phyloP scores from a whole-genome alignment of 2,113 vertebrate species.

The Panthera uncia region DNA sequence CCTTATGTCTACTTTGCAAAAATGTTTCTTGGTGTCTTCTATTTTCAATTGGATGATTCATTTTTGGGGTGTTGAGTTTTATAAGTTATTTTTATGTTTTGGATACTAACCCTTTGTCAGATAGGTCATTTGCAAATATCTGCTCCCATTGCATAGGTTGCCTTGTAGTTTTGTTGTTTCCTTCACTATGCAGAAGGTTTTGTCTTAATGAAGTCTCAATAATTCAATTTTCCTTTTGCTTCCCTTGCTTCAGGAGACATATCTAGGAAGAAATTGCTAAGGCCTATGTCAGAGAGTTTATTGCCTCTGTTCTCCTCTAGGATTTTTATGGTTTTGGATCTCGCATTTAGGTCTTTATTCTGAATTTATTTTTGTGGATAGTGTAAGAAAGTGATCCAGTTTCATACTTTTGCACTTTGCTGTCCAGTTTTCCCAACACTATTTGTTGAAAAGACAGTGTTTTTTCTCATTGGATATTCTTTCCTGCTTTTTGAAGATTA shows the following conservation, averaged over 20 bases:
- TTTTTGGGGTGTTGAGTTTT: not conserved
- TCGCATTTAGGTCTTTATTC: too few species aligned
- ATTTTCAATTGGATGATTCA: not conserved
- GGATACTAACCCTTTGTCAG: not conserved
- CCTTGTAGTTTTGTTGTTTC: not conserved
- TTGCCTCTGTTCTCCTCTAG: too few species aligned
- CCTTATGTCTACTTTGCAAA: not conserved
- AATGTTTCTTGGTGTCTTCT: not conserved
- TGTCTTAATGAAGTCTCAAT: not conserved
- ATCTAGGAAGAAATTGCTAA: too few species aligned
- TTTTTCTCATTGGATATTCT: not conserved
- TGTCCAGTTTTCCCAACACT: too few species aligned
- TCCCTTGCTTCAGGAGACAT: too few species aligned
- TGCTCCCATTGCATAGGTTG: not conserved
- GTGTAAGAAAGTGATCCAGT: too few species aligned
- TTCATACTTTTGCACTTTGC: too few species aligned
- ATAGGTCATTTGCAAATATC: not conserved
- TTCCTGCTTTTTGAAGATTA: not conserved
- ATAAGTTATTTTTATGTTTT: not conserved
- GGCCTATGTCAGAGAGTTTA: too few species aligned
- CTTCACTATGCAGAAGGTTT: not conserved
- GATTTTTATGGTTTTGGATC: too few species aligned
- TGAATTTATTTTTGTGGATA: too few species aligned
- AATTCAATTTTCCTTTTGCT: not conserved
- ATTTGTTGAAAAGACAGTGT: too few species aligned